A percentile compares a stretch with the other conserved stretches of the same genome.
Evolutionary conservation across 2,888 invertebrate species (phyloP).

Genomic region (Oxytorus armatus): DNA sequence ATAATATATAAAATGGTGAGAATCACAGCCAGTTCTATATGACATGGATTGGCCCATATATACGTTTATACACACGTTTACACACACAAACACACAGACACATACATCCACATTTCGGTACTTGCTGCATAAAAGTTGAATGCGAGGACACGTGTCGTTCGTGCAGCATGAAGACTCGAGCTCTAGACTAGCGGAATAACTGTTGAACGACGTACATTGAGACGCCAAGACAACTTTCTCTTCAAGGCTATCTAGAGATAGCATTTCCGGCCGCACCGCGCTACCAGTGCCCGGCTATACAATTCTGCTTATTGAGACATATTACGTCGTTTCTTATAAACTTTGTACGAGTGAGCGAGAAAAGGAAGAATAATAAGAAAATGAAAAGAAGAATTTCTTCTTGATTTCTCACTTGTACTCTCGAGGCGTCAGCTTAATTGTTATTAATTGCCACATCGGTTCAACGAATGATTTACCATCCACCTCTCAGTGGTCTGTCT

Average conservation of each 20-base stretch:
- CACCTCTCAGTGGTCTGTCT: slow-evolving; percentile 37
- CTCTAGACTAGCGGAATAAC: slow-evolving; percentile 9
- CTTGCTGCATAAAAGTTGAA: slow-evolving; percentile 32
- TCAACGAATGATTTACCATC: slow-evolving; percentile 82
- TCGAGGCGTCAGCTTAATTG: slow-evolving; percentile 76
- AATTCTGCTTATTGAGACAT: slow-evolving; percentile 75
- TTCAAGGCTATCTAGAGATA: slow-evolving; percentile 35
- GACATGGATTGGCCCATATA: neutral
- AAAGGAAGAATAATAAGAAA: slow-evolving; percentile 23
- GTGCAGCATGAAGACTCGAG: slow-evolving; percentile 39
- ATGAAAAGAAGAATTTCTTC: slow-evolving; percentile 67
- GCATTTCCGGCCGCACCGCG: neutral
- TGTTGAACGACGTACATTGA: neutral
- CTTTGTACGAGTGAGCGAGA: slow-evolving; percentile 14
- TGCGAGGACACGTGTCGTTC: slow-evolving; percentile 38
- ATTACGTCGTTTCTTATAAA: slow-evolving; percentile 66
- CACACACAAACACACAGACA: neutral
- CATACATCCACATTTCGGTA: neutral
- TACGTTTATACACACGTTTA: neutral
- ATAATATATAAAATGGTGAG: neutral
- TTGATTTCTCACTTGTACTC: slow-evolving; percentile 43
- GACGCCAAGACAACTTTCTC: slow-evolving; percentile 35
- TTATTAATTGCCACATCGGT: slow-evolving; percentile 83
- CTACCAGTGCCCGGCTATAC: slow-evolving; percentile 39
- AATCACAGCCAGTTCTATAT: neutral